Base-by-base conservation (phyloP, 2,797 vertebrate species). In the Antrozous pallidus region DNA sequence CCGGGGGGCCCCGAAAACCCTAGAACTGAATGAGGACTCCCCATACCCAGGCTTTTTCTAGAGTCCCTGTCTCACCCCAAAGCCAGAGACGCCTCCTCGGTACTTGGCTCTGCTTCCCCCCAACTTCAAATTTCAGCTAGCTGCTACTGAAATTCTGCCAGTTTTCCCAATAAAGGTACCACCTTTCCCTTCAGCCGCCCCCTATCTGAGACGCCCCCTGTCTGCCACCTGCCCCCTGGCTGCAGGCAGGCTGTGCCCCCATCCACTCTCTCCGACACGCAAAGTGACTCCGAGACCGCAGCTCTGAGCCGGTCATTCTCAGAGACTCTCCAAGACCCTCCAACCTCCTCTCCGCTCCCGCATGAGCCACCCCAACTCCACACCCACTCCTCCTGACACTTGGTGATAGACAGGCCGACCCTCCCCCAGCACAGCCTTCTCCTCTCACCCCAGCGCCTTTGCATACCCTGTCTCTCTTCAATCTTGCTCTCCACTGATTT, bases 11-110 rank as follows among this genome's bases (percentile, higher is more conserved):
- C 26, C 9, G 10, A 58, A 51, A 18, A 28, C 28, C 67, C 65
- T 5, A 9, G 47, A 31, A 31, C 24, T 0, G 9, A 49, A 12
- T 0, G 1, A 40, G 2, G 0, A 1, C 10, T 14, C 18, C 54
- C 51, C 42, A 9, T 7, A 28, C 0, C 22, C 2, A 5, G 22
- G 20, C 38, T 71, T 63, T 42, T 61, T 9, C 3, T 1, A 28
- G 56, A 42, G 42, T 2, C 65, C 40, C 6, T 2, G 12, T 20
- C 56, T 24, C 28, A 49, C n/a, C 75, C 67, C 71, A 74, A 74
- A 47, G 7, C 20, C 56, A 3, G 10, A 24, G 5, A 28, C 6
- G 13, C 36, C 54, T 16, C 38, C 54, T 33, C 13, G 16, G 5
- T 0, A 2, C 8, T 0, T 16, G 22, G n/a, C 14, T 58, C 26